Conservation (phyloP, 2,888 invertebrate genomes). For the Drosophila differens region DNA sequence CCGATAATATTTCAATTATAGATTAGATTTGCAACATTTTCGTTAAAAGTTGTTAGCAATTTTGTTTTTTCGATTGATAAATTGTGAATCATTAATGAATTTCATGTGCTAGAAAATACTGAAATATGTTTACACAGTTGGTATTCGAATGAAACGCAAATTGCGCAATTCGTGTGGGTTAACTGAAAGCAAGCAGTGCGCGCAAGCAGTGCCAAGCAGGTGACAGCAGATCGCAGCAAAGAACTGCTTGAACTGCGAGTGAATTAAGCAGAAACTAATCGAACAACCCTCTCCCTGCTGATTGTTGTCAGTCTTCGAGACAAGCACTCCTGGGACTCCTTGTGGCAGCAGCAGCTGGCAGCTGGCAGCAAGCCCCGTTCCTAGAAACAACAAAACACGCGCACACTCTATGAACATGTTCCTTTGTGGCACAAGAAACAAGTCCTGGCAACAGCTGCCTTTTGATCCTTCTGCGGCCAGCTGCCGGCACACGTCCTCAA, state of each 20-base stretch:
- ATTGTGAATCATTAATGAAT: background rate
- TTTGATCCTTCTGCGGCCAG: constrained; percentile 66
- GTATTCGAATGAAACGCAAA: background rate
- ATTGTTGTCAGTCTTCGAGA: background rate
- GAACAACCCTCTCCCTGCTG: constrained; percentile 3
- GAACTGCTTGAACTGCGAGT: background rate
- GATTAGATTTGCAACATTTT: background rate
- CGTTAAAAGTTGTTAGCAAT: accelerated
- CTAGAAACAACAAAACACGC: constrained; percentile 27
- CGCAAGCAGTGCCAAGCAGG: constrained; percentile 25
- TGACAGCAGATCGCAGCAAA: background rate
- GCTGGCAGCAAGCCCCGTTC: constrained; percentile 46
- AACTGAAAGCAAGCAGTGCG: constrained; percentile 25
- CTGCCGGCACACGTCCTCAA: constrained; percentile 73
- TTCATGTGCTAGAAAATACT: background rate
- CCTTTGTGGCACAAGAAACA: constrained; percentile 5
- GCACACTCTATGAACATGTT: constrained; percentile 43
- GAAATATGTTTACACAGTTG: constrained; percentile 17
- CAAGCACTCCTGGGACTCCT: background rate
- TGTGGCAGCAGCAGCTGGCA: background rate
- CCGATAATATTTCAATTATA: background rate
- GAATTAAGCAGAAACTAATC: background rate
- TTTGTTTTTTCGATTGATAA: accelerated
- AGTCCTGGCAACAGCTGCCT: constrained; percentile 42
- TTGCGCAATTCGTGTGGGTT: background rate